These are phyloP conservation scores for Sakesphorus luctuosus DNA, from an alignment of 2,113 vertebrate genomes.

Conservation along the genomic window DNA sequence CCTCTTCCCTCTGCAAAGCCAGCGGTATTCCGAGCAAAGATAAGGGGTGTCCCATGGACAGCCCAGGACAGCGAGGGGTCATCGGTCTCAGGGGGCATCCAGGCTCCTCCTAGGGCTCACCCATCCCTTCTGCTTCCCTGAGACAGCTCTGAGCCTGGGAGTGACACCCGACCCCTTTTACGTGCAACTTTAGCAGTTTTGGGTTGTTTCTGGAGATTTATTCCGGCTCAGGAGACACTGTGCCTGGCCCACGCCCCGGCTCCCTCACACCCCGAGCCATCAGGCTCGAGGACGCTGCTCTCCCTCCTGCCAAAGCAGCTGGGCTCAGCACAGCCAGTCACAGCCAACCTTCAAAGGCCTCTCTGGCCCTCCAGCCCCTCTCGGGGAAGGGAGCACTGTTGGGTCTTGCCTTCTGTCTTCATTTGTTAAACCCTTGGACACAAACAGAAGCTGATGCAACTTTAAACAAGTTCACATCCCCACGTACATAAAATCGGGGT, in stretches of 20 bases:
- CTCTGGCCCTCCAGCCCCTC: not conserved
- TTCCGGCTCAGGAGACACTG: not conserved
- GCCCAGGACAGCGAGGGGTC: not conserved
- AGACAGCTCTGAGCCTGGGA: not conserved
- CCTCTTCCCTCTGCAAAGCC: not conserved
- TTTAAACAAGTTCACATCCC: not conserved
- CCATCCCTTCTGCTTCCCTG: rapidly evolving
- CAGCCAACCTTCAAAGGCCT: not conserved
- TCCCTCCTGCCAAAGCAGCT: not conserved
- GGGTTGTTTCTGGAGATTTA: not conserved
- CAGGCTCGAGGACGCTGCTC: not conserved
- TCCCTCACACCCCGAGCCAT: not conserved
- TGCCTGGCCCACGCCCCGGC: not conserved
- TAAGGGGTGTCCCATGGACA: not conserved
- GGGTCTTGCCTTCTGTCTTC: conserved; percentile 20
- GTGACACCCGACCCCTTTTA: rapidly evolving
- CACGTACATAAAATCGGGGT: not conserved
- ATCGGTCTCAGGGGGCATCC: not conserved
- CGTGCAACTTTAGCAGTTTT: not conserved
- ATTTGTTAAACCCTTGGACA: not conserved
- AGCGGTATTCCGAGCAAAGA: rapidly evolving
- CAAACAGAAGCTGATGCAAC: conserved; percentile 4
- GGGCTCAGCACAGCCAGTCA: not conserved
- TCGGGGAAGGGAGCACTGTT: not conserved
- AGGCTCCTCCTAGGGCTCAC: not conserved